Conservation (phyloP, 2,888 invertebrate genomes). For the Epinotia brunnichana region DNA sequence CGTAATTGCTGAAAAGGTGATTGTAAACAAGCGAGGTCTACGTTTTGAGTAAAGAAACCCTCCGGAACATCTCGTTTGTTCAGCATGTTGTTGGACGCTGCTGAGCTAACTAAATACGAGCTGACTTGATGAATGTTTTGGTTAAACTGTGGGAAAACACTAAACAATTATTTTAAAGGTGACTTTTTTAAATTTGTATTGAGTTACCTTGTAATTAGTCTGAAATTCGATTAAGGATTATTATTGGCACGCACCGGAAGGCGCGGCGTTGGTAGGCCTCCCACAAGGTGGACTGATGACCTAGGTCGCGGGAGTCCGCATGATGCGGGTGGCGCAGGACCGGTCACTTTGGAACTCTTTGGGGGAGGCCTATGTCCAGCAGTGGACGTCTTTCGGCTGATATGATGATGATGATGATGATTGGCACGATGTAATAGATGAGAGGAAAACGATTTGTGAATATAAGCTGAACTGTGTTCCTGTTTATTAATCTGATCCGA, state of each 20-base stretch:
- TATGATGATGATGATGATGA: too few relatives aligned
- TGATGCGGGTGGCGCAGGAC: too few relatives aligned
- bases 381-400: too few relatives aligned
- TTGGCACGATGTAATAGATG: too few relatives aligned
- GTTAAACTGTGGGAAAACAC: constrained; percentile 7
- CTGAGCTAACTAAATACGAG: neutral
- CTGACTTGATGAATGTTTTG: constrained; percentile 38
- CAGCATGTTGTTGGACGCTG: constrained; percentile 26
- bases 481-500: constrained; percentile 10
- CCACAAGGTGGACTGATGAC: too few relatives aligned
- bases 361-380: too few relatives aligned
- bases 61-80: constrained; percentile 54
- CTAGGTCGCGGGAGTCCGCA: too few relatives aligned
- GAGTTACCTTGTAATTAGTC: neutral
- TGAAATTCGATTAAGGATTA: neutral
- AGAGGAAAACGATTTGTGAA: neutral
- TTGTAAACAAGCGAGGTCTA: constrained; percentile 47
- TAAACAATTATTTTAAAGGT: neutral
- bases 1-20: constrained; percentile 51
- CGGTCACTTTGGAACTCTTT: too few relatives aligned
- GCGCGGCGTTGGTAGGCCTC: too few relatives aligned
- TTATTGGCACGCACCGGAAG: too few relatives aligned
- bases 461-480: neutral
- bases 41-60: constrained; percentile 55
- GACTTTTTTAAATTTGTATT: neutral